Percentiles rank a stretch among this genome's conserved stretches.
These are phyloP conservation scores for Chloroclystis v-ata DNA, from an alignment of 2,888 invertebrate species.

Conservation along the genomic window DNA sequence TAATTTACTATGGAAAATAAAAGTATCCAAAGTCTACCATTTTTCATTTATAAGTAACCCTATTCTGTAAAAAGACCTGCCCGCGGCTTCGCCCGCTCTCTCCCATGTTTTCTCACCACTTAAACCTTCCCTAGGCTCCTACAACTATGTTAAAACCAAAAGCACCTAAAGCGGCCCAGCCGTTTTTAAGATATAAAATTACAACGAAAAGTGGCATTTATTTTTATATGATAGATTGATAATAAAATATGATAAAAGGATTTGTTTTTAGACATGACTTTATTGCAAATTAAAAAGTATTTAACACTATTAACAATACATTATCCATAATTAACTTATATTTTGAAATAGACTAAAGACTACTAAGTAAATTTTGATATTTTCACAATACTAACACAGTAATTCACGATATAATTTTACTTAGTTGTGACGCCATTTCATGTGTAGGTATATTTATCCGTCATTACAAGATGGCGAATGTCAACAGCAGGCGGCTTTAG, in stretches of 20 bases:
- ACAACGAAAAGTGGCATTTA: too few relatives aligned
- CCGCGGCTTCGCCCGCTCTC: too few relatives aligned
- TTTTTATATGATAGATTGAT: background rate
- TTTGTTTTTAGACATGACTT: background rate
- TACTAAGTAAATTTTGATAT: too few relatives aligned
- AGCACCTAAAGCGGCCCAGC: too few relatives aligned
- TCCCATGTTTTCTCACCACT: too few relatives aligned
- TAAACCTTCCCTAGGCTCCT: too few relatives aligned
- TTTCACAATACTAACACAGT: too few relatives aligned
- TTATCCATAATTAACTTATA: slow-evolving; percentile 18
- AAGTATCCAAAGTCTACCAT: slow-evolving; percentile 18
- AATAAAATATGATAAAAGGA: background rate
- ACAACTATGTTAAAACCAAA: too few relatives aligned
- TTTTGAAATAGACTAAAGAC: slow-evolving; percentile 18
- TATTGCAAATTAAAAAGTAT: background rate
- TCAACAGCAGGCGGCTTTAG: slow-evolving; percentile 58
- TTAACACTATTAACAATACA: slow-evolving; percentile 14
- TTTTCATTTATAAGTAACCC: background rate
- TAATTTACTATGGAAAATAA: slow-evolving; percentile 18
- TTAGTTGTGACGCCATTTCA: slow-evolving; percentile 29
- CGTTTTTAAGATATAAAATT: too few relatives aligned
- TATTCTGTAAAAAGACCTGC: too few relatives aligned
- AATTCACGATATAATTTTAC: slow-evolving; percentile 9
- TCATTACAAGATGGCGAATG: slow-evolving; percentile 39
- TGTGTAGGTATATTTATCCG: slow-evolving; percentile 46